Conservation (phyloP, 2,113 vertebrate genomes). For the Dipodomys stephensi region DNA sequence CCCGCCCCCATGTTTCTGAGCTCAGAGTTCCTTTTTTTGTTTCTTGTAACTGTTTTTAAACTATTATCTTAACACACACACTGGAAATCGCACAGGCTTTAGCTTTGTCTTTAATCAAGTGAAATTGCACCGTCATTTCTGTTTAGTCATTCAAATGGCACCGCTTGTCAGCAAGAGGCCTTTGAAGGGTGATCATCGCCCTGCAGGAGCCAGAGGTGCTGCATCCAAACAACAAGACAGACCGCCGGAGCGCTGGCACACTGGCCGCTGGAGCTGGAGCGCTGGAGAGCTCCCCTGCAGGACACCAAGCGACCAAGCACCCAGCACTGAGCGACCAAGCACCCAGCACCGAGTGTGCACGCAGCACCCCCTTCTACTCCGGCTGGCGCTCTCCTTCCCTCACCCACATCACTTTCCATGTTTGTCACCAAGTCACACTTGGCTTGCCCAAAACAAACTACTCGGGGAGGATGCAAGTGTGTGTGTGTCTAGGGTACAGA, state of each 20-base stretch:
- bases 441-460: not conserved
- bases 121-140: conserved; percentile 81
- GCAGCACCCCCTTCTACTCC: not conserved
- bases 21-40: not conserved
- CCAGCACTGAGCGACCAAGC: too few species aligned
- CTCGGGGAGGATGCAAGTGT: not conserved
- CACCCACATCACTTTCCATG: not conserved
- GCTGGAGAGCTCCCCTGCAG: too few species aligned
- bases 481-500: too few species aligned
- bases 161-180: conserved; percentile 83
- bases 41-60: not conserved
- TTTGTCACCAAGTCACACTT: not conserved
- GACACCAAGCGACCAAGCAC: too few species aligned
- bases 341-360: conserved; percentile 39
- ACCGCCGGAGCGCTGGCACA: too few species aligned
- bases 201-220: too few species aligned
- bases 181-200: conserved; percentile 62
- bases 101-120: conserved; percentile 83
- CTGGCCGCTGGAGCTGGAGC: too few species aligned
- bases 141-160: conserved; percentile 78
- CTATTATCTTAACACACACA: conserved; percentile 69
- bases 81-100: conserved; percentile 77
- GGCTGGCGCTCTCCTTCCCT: not conserved
- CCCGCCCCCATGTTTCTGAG: conserved; percentile 44
- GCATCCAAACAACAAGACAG: too few species aligned